Evolutionary conservation across 2,888 invertebrate species (phyloP), one percentile per base, ranked within the genome.

Genomic region (Panorpa germanica): DNA sequence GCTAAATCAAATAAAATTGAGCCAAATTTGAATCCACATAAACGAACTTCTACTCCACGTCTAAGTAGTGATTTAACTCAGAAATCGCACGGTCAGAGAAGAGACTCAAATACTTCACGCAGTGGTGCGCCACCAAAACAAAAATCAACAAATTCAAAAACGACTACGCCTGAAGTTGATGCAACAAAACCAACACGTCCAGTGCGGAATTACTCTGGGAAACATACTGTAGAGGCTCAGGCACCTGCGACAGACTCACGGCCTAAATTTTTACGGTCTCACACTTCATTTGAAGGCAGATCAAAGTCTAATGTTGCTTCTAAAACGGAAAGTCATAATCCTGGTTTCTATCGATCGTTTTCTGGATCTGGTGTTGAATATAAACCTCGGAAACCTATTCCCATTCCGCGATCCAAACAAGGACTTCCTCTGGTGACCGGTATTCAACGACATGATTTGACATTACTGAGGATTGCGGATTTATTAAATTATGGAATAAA

Each of bases 391-490:
- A 43, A 25, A 39, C 39, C 6, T n/a, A n/a, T n/a, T n/a, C n/a
- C n/a, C n/a, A 55, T 62, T 35, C 48, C 54, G 9, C 52, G 61
- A 35, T 63, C 63, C 22, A 49, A 53, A 10, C 51, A 61, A 29
- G 67, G 65, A 10, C 49, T 76, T 33, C 75, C 76, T 1, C 54
- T 65, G 17, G 75, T 78, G 2, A 71, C 75, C 29, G 78, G 80
- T 3, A 61, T 69, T 35, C 78, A 80, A 43, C 56, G 80, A 25
- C 80, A 82, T 45, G 73, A 74, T 34, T 52, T 82, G 9, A 76
- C 76, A 11, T 54, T 80, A 23, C 53, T 80, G 19, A 56, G 81
- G 16, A 69, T 80, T 55, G 76, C 78, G 40, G 81, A 81, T 52
- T 56, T 81, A 22, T 52, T 81, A 34, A 63, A 63, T 32, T 65